Conservation (phyloP, 2,888 invertebrate genomes). For the Ochropleura leucogaster region DNA sequence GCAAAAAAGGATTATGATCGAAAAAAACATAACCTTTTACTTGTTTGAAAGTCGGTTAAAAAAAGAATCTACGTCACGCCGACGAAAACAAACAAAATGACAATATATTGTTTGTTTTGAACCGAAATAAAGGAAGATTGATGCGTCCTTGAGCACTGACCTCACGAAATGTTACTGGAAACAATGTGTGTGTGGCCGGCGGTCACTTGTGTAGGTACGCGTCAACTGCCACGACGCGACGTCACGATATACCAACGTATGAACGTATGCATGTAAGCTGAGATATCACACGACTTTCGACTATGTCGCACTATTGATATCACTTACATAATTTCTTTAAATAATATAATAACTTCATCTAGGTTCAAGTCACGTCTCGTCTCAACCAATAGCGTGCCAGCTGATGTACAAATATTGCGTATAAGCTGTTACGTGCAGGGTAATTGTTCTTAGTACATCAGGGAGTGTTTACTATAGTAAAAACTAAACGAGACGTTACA, state of each 20-base stretch:
- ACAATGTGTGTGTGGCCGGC: background rate
- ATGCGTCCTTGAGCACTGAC: background rate
- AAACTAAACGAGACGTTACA: background rate
- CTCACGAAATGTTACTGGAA: background rate
- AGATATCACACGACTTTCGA: background rate
- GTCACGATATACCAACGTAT: no score
- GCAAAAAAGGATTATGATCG: no score
- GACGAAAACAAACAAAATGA: background rate
- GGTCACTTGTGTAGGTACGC: background rate
- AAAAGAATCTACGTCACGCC: no score
- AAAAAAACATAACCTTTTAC: no score
- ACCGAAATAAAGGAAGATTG: slow-evolving; percentile 4
- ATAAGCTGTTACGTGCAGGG: background rate
- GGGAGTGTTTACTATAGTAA: background rate
- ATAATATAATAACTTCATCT: no score
- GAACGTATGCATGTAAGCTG: background rate
- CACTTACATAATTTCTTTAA: no score
- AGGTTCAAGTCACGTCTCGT: background rate
- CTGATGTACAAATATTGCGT: background rate
- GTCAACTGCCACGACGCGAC: background rate
- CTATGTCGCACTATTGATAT: background rate
- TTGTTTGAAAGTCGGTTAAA: no score
- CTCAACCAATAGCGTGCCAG: background rate
- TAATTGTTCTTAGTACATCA: background rate
- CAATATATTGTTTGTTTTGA: background rate